Percentiles rank a stretch among this genome's conserved stretches.
Evolutionary conservation across 2,797 vertebrate genomes (phyloP).

Genomic region (Sphenopsis melanotis): DNA sequence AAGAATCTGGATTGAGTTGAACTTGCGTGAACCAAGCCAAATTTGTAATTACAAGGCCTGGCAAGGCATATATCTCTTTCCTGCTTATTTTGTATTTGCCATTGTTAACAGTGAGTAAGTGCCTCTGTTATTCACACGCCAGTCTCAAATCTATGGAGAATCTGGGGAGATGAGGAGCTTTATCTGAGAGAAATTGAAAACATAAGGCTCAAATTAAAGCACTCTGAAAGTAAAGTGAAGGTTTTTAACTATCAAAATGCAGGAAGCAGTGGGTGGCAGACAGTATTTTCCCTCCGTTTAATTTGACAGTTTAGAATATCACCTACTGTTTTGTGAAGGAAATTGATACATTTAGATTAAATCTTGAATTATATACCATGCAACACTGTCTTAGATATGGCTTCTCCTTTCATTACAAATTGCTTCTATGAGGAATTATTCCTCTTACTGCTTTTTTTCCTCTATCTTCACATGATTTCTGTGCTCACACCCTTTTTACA

Average conservation of each 20-base stretch:
- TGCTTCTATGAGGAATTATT: background rate
- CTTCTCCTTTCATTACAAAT: constrained; percentile 2
- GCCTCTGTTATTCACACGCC: constrained; percentile 34
- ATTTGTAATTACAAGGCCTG: constrained; percentile 27
- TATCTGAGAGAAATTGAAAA: constrained; percentile 47
- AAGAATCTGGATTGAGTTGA: constrained; percentile 40
- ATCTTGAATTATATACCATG: background rate
- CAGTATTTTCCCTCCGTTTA: constrained; percentile 47
- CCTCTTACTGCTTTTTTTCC: background rate
- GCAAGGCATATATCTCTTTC: background rate
- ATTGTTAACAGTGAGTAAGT: background rate
- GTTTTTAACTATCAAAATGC: constrained; percentile 44
- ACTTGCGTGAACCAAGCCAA: constrained; percentile 31
- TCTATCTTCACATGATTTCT: background rate
- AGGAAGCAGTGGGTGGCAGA: constrained; percentile 48
- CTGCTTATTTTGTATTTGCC: constrained; percentile 14
- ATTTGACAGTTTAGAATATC: constrained; percentile 48
- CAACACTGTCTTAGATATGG: background rate
- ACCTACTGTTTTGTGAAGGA: constrained; percentile 30
- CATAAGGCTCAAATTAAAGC: constrained; percentile 45
- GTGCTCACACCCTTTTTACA: background rate
- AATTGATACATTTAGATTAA: constrained; percentile 19
- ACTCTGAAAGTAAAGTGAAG: constrained; percentile 36
- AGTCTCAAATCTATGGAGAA: constrained; percentile 7
- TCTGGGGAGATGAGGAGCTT: constrained; percentile 26